A percentile compares a stretch with the other conserved stretches of the same genome.
phyloP scores from a whole-genome alignment of 2,113 vertebrate species.

The western clawed frog (Xenopus tropicalis) region UCB_Xtro_10.0 CM004448.2:63038001-63038500 shows the following conservation, averaged over 20 bases:
- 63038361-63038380: slow-evolving; percentile 50
- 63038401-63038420: background rate
- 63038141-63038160: too few relatives aligned
- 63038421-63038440: background rate
- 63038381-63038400: slow-evolving; percentile 49
- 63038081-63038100: too few relatives aligned
- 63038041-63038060: too few relatives aligned
- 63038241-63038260: slow-evolving; percentile 61
- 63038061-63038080: too few relatives aligned
- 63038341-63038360: slow-evolving; percentile 51
- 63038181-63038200: slow-evolving; percentile 9
- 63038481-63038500: slow-evolving; percentile 15
- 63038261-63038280: slow-evolving; percentile 52
- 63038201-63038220: slow-evolving; percentile 47
- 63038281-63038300: slow-evolving; percentile 38
- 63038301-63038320: slow-evolving; percentile 52
- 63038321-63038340: slow-evolving; percentile 61
- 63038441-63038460: background rate
- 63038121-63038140: too few relatives aligned
- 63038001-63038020: too few relatives aligned
- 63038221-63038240: slow-evolving; percentile 68
- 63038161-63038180: slow-evolving; percentile 20
- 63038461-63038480: slow-evolving; percentile 10
- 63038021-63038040: too few relatives aligned
- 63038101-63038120: too few relatives aligned